Conservation (phyloP, 2,888 invertebrate genomes). For the Cryptus viduatorius region DNA sequence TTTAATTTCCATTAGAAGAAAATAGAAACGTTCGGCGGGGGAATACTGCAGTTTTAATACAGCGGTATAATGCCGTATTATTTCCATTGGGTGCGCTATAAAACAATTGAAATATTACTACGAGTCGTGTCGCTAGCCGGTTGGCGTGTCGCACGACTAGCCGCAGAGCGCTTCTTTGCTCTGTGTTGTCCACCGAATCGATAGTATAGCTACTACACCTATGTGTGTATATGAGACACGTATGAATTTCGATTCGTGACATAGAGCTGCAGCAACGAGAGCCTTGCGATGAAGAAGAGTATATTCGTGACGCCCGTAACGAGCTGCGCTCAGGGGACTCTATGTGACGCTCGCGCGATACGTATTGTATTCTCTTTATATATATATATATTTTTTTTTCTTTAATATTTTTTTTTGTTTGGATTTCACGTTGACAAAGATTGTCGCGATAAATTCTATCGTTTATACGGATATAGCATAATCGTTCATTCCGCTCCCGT, state of each 20-base stretch:
- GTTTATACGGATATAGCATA: conserved; percentile 4
- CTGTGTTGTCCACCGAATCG: conserved; percentile 35
- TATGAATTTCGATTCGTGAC: conserved; percentile 75
- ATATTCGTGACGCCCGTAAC: conserved; percentile 66
- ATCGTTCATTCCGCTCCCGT: not conserved
- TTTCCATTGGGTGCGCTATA: conserved; percentile 37
- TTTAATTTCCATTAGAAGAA: conserved; percentile 10
- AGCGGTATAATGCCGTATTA: conserved; percentile 39
- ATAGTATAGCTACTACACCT: conserved; percentile 28
- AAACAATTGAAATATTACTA: conserved; percentile 64
- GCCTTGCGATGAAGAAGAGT: conserved; percentile 51
- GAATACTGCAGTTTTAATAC: conserved; percentile 25
- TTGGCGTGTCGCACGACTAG: conserved; percentile 65
- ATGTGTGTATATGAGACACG: conserved; percentile 44
- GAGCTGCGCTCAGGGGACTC: conserved; percentile 20
- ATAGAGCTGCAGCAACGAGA: conserved; percentile 55
- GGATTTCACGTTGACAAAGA: conserved; percentile 45
- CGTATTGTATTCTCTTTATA: not conserved
- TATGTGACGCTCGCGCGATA: conserved; percentile 7
- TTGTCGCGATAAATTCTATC: conserved; percentile 49
- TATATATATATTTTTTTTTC: conserved; percentile 5
- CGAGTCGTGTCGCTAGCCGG: conserved; percentile 46
- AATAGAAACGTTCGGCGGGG: not conserved
- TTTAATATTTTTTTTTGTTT: conserved; percentile 4
- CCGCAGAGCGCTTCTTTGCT: not conserved